Evolutionary conservation across 1,140 invertebrate genomes (phyloP).

Genomic region (Eulimnadia texana): DNA sequence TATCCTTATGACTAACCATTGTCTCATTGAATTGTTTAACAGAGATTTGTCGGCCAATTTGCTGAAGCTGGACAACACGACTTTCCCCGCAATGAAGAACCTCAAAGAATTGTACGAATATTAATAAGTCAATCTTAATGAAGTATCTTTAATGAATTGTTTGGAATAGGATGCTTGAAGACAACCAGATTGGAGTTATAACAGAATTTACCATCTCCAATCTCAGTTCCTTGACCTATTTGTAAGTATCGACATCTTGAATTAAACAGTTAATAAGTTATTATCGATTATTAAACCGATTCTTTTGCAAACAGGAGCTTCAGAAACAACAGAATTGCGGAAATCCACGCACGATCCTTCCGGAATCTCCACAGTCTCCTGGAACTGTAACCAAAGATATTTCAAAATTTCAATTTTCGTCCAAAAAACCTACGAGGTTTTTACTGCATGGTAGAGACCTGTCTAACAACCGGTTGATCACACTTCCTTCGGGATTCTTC

Average conservation of each 20-base stretch:
- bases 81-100: neutral
- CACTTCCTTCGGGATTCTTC: neutral
- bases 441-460: constrained; percentile 5
- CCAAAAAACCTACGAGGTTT: too few species aligned
- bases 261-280: neutral
- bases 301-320: too few species aligned
- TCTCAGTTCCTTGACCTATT: constrained; percentile 2
- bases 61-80: neutral
- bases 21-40: neutral
- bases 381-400: too few species aligned
- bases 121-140: neutral
- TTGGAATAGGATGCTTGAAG: neutral
- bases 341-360: too few species aligned
- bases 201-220: constrained; percentile 3
- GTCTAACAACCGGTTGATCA: neutral
- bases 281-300: too few species aligned
- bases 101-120: constrained; percentile 8
- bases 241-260: neutral
- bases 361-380: too few species aligned
- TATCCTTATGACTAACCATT: constrained; percentile 17
- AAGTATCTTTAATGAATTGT: neutral
- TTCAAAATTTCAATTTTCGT: too few species aligned
- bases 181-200: constrained; percentile 3
- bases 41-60: constrained; percentile 20
- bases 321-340: too few species aligned